Base-by-base conservation (phyloP, 2,797 vertebrate species). In the Taeniopygia guttata region DNA sequence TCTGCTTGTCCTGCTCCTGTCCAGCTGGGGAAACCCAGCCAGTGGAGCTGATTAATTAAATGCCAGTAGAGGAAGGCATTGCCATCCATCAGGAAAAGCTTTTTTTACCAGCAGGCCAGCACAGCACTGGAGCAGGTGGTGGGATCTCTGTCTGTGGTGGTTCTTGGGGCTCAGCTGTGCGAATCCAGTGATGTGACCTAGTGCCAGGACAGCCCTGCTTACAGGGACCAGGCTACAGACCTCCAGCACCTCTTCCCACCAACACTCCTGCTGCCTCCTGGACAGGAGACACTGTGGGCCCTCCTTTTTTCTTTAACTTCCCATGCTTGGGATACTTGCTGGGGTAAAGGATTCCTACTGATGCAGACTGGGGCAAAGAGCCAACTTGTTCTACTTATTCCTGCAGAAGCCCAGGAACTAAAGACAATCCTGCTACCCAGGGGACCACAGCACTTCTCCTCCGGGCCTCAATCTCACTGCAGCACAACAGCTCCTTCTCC, bases 11-110 rank as follows among this genome's bases (percentile, higher is more conserved):
- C 84, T 34, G 26, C 58, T 60, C 27, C 49, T 60, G 48, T 19
- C 69, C 9, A 4, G 38, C 67, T 5, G 19, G 63, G 75, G 55
- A 59, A 64, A 62, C n/a, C 32, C 27, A 17, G 67, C 70, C 32
- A 49, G 21, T 3, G 0, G 46, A 54, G 87, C 55, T 94, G 91
- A 94, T 93, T 83, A 87, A 96, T 93, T 87, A 43, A 69, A 45
- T 45, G 87, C 52, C 92, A 58, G 42, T 5, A 29, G 76, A 88
- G 46, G 40, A 69, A 59, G 56, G 58, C 76, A 72, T 19, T 4
- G 3, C 34, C 30, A 80, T 85, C 76, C 75, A 21, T 91, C 87
- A 94, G 63, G 51, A 66, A 30, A 69, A 76, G 51, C 42, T 43
- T 64, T 87, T 76, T 60, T n/a, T 63, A 62, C 22, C 2, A 0